Evolutionary conservation across 1,140 invertebrate genomes (phyloP).

Genomic region (Maniola jurtina): DNA sequence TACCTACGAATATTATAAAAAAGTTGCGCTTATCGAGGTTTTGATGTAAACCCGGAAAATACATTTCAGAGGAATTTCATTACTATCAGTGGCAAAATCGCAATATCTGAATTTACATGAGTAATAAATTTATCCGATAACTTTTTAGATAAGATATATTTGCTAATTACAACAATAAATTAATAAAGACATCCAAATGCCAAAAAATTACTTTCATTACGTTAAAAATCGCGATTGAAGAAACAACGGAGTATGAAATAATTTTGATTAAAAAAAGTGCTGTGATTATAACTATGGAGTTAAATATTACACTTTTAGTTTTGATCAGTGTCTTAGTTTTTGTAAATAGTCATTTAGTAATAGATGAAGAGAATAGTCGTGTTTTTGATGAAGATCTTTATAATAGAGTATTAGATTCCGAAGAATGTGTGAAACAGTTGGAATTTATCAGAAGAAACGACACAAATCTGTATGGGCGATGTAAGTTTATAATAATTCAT

Average conservation of each 20-base stretch:
- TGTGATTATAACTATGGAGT: slow-evolving; percentile 21
- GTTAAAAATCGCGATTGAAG: slow-evolving; percentile 12
- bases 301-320: slow-evolving; percentile 15
- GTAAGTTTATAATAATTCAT: slow-evolving; percentile 36
- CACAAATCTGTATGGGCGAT: slow-evolving; percentile 26
- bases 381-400: slow-evolving; percentile 46
- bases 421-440: slow-evolving; percentile 41
- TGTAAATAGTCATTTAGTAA: slow-evolving; percentile 15
- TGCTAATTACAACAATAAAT: slow-evolving; percentile 29
- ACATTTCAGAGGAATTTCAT: slow-evolving; percentile 10
- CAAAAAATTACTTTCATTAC: slow-evolving; percentile 10
- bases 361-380: slow-evolving; percentile 13
- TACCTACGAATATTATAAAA: background rate
- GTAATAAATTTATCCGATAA: slow-evolving; percentile 20
- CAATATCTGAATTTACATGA: slow-evolving; percentile 21
- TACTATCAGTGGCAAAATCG: slow-evolving; percentile 18
- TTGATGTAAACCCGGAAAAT: slow-evolving; percentile 10
- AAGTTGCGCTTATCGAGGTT: background rate
- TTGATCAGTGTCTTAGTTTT: slow-evolving; percentile 21
- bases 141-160: slow-evolving; percentile 22
- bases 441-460: slow-evolving; percentile 30
- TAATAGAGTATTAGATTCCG: slow-evolving; percentile 42
- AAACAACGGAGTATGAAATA: slow-evolving; percentile 12
- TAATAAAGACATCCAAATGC: slow-evolving; percentile 16
- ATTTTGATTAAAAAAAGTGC: slow-evolving; percentile 9